Base-by-base conservation (phyloP, 2,113 vertebrate genomes). In the Prolemur simus region DNA sequence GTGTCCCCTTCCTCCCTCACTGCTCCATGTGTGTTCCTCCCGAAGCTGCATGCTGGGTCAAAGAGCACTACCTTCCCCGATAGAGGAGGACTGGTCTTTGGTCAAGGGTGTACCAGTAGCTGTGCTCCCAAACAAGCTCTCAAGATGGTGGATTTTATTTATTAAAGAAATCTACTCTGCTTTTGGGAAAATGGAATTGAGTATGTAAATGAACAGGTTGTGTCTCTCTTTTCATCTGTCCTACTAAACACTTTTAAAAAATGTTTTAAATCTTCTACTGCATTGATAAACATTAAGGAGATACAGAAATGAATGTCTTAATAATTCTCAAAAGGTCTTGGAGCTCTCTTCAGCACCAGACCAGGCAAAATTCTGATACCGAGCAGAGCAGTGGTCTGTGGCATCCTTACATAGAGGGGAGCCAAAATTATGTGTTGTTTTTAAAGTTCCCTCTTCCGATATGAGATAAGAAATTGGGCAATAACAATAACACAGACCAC, bases 81-180 rank as follows among this genome's bases (percentile, higher is more conserved):
- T 18, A 6, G 52, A 54, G 17, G 52, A 54, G 17, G 17, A 54
- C 52, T 5, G 1, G 5, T 18, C 52, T 54, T 54, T 17, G 0
- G 52, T 54, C 52, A 54, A 54, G 17, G 52, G 52, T 54, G 17
- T 54, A 54, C 52, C 5, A 54, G 52, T 54, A 54, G 52, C 52
- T 54, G 52, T 18, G 52, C 5, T 54, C 17, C 52, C 52, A 18
- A 54, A 54, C 17, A 54, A 54, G 17, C 52, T 18, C 52, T 54
- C 45, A 83, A 88, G 58, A 34, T 84, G 23, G 56, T 89, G 8
- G n/a, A 54, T 89, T 74, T 73, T 81, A 42, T 68, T 85, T 95
- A 74, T 71, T 94, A 85, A 96, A 88, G 69, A 93, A 92, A 37
- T 34, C 87, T 95, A 21, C 54, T 80, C 39, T 83, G 49, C 52